Conservation (phyloP, 2,888 invertebrate species). For the Eupeodes luniger region DNA sequence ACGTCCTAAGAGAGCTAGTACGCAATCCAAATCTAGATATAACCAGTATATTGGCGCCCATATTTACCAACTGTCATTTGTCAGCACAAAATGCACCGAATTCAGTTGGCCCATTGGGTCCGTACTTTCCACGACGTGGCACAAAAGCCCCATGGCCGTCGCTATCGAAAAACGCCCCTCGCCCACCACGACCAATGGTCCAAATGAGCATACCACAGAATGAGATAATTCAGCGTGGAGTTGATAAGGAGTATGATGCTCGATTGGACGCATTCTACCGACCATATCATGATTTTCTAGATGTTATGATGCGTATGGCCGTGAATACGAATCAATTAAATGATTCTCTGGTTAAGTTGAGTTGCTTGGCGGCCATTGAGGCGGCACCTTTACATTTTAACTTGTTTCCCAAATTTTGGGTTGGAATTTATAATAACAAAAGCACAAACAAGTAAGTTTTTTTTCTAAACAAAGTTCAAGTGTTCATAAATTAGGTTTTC, state of each 20-base stretch:
- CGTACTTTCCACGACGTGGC: slow-evolving; percentile 90
- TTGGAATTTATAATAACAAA: slow-evolving; percentile 90
- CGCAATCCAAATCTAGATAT: slow-evolving; percentile 83
- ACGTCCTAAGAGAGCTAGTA: slow-evolving; percentile 85
- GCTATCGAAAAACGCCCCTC: slow-evolving; percentile 87
- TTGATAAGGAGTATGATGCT: slow-evolving; percentile 91
- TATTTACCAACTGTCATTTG: slow-evolving; percentile 93
- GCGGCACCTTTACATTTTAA: slow-evolving; percentile 94
- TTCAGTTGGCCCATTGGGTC: slow-evolving; percentile 88
- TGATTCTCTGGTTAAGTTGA: slow-evolving; percentile 93
- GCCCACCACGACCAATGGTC: slow-evolving; percentile 91
- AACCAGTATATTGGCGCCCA: slow-evolving; percentile 92
- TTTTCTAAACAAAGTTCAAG: background rate
- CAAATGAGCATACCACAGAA: slow-evolving; percentile 93
- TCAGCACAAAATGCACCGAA: slow-evolving; percentile 90
- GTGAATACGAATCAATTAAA: slow-evolving; percentile 94
- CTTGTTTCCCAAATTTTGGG: slow-evolving; percentile 96
- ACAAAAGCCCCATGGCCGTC: slow-evolving; percentile 85
- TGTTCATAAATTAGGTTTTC: background rate
- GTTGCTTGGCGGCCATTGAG: slow-evolving; percentile 95
- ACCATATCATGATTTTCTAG: slow-evolving; percentile 95
- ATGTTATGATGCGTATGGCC: slow-evolving; percentile 93
- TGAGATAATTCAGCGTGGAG: slow-evolving; percentile 87
- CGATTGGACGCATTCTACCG: slow-evolving; percentile 91
- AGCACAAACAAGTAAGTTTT: slow-evolving; percentile 83